Evolutionary conservation across 1,140 invertebrate species (phyloP).

Genomic region (Panagrolaimus sp.): DNA sequence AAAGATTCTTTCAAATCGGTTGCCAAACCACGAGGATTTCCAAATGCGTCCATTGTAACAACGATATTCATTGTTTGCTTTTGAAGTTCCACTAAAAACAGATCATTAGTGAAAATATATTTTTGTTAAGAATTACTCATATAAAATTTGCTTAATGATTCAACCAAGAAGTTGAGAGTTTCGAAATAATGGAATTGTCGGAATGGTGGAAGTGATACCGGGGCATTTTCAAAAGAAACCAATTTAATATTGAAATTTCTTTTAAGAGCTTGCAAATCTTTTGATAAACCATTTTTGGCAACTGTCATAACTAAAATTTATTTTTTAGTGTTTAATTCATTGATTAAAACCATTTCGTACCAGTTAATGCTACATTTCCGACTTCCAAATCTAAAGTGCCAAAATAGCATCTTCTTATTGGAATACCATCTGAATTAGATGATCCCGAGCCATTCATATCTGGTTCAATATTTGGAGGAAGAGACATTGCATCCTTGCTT

Average conservation of each 20-base stretch:
- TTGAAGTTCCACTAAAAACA: slow-evolving; percentile 71
- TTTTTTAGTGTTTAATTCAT: too few species aligned
- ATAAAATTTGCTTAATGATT: slow-evolving; percentile 56
- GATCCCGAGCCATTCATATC: slow-evolving; percentile 24
- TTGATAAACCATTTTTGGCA: slow-evolving; percentile 71
- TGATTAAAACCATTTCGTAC: too few species aligned
- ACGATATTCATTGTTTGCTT: slow-evolving; percentile 90
- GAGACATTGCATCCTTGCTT: slow-evolving; percentile 38
- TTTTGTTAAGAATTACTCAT: slow-evolving; percentile 34
- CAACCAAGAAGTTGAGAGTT: slow-evolving; percentile 54
- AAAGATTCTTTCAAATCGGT: slow-evolving; percentile 92
- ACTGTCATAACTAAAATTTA: slow-evolving; percentile 46
- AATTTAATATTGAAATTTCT: slow-evolving; percentile 77
- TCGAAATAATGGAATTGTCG: slow-evolving; percentile 59
- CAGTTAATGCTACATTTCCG: slow-evolving; percentile 38
- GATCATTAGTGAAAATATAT: slow-evolving; percentile 12
- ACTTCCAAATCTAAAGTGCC: slow-evolving; percentile 69
- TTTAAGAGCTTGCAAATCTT: slow-evolving; percentile 74
- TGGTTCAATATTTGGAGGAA: slow-evolving; percentile 52
- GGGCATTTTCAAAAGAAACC: slow-evolving; percentile 91
- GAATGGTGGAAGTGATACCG: slow-evolving; percentile 70
- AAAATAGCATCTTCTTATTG: slow-evolving; percentile 72
- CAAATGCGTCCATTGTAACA: slow-evolving; percentile 91
- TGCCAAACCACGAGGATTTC: slow-evolving; percentile 88
- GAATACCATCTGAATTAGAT: neutral